Evolutionary conservation across 1,140 invertebrate species (phyloP).

Genomic region (Dryas iulia): DNA sequence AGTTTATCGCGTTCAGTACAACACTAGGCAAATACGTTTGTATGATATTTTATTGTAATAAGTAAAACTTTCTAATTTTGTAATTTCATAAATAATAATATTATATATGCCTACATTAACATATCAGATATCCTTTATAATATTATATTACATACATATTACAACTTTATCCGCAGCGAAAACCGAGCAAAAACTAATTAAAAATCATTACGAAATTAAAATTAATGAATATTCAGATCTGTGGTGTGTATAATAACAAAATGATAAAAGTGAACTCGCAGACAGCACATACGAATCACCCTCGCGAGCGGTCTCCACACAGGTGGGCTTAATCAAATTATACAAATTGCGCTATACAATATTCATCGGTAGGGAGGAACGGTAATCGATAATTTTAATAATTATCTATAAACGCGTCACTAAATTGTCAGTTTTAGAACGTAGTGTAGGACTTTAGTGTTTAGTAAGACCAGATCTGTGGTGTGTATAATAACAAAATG

Average conservation of each 20-base stretch:
- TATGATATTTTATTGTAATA: too few species aligned
- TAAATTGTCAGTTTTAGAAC: neutral
- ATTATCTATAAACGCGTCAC: constrained; percentile 33
- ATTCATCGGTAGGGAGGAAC: constrained; percentile 64
- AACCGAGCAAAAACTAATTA: neutral
- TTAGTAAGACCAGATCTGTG: neutral
- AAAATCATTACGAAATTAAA: neutral
- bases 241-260: constrained; percentile 10
- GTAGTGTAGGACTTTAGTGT: too few species aligned
- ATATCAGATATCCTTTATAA: too few species aligned
- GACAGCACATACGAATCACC: constrained; percentile 21
- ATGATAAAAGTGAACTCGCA: constrained; percentile 22
- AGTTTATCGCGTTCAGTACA: too few species aligned
- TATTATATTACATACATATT: too few species aligned
- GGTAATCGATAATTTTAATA: constrained; percentile 18
- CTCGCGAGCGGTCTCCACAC: constrained; percentile 30
- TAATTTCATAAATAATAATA: too few species aligned
- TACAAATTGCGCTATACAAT: constrained; percentile 79
- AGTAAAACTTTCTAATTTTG: too few species aligned
- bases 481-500: constrained; percentile 16
- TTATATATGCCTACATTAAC: too few species aligned
- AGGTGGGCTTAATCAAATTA: constrained; percentile 77
- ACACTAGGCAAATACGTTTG: too few species aligned
- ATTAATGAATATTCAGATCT: neutral
- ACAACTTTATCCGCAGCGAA: neutral